phyloP scores from a whole-genome alignment of 2,113 vertebrate genomes.

The Cephalopterus ornatus region DNA sequence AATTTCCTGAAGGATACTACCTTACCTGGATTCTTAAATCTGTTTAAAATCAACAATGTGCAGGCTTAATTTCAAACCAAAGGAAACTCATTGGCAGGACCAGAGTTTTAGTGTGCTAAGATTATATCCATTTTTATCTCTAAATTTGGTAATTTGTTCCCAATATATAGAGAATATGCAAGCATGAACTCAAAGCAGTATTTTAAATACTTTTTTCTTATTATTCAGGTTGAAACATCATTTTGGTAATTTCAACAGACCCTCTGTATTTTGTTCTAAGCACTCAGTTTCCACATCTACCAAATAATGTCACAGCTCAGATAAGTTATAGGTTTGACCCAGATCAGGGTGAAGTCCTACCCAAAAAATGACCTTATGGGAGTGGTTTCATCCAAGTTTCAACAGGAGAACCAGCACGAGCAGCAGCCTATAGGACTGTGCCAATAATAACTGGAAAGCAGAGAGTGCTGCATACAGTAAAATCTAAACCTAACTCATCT shows the following conservation, averaged over 20 bases:
- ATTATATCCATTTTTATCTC: background rate
- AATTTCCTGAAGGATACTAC: background rate
- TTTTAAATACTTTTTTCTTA: background rate
- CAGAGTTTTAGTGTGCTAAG: background rate
- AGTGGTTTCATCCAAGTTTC: background rate
- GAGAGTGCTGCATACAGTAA: background rate
- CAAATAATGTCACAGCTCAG: background rate
- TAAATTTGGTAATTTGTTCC: constrained; percentile 7
- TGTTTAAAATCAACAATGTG: background rate
- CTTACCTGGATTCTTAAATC: background rate
- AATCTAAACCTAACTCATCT: background rate
- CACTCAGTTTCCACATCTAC: background rate
- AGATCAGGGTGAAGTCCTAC: background rate
- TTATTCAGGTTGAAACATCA: background rate
- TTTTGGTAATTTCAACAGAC: constrained; percentile 7
- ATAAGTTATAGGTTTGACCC: background rate
- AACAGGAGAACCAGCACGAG: background rate
- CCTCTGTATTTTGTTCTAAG: background rate
- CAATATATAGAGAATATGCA: background rate
- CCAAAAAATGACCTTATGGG: background rate
- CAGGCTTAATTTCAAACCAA: background rate
- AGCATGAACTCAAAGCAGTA: background rate
- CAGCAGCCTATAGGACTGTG: background rate
- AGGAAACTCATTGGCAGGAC: background rate
- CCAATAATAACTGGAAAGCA: background rate